These are phyloP conservation scores for Aplysia californica DNA, from an alignment of 1,140 invertebrate species.

Conservation along the genomic window DNA sequence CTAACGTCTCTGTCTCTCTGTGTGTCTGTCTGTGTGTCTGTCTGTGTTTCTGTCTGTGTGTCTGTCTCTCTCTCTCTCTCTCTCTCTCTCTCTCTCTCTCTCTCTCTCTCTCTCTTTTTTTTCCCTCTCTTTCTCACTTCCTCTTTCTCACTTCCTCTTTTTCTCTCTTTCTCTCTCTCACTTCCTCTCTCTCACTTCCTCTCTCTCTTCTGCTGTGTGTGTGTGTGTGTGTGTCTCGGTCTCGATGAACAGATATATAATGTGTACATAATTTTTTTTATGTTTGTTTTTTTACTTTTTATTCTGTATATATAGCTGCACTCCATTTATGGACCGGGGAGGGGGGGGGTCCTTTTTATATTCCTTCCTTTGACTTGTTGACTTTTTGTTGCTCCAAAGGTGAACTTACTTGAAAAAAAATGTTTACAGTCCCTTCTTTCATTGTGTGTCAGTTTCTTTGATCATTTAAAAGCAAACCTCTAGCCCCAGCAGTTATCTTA, in stretches of 20 bases:
- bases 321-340: not conserved
- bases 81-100: not conserved
- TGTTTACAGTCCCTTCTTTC: too few relatives aligned
- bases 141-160: not conserved
- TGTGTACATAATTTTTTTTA: not conserved
- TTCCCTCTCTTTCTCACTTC: not conserved
- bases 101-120: not conserved
- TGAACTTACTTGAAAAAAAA: too few relatives aligned
- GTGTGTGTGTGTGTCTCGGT: not conserved
- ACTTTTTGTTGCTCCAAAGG: too few relatives aligned
- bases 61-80: not conserved
- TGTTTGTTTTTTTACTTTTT: not conserved
- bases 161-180: not conserved
- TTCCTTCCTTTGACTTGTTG: conserved; percentile 4
- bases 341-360: not conserved
- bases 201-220: not conserved
- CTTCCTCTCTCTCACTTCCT: not conserved
- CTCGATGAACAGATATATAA: not conserved
- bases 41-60: too few relatives aligned
- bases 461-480: too few relatives aligned
- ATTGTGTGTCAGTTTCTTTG: too few relatives aligned
- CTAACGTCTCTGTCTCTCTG: too few relatives aligned
- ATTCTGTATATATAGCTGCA: not conserved
- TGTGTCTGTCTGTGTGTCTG: not conserved
- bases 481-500: too few relatives aligned